Percentiles rank a stretch among this genome's conserved stretches.
phyloP scores from a whole-genome alignment of 2,113 vertebrate genomes.

The Sander vitreus region DNA sequence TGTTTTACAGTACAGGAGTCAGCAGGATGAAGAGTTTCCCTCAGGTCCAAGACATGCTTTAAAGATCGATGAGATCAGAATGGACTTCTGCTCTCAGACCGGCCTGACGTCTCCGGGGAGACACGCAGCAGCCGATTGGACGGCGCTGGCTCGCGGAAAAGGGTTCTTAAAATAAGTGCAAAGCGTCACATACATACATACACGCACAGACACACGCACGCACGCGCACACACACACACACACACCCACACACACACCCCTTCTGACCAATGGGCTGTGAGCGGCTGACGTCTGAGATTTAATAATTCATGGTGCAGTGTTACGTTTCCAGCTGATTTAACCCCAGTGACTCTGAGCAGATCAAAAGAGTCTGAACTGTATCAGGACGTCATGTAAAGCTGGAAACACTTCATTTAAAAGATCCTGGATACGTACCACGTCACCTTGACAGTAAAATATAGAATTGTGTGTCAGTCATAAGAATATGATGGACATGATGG shows the following conservation, averaged over 20 bases:
- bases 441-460: not conserved
- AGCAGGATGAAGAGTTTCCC: not conserved
- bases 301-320: conserved; percentile 36
- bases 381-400: not conserved
- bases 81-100: not conserved
- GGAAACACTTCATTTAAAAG: not conserved
- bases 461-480: too few relatives aligned
- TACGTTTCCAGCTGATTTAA: not conserved
- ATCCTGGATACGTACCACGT: not conserved
- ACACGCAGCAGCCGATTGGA: conserved; percentile 13
- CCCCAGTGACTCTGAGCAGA: not conserved
- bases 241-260: not conserved
- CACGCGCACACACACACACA: too few relatives aligned
- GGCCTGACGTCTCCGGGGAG: not conserved
- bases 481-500: not conserved
- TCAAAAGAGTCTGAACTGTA: not conserved
- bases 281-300: conserved; percentile 30
- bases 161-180: conserved; percentile 39
- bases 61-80: conserved; percentile 26
- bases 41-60: conserved; percentile 7
- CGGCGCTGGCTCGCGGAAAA: not conserved
- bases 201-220: not conserved
- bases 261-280: conserved; percentile 1
- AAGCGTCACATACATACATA: not conserved
- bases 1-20: conserved; percentile 11